Evolutionary conservation across 1,140 invertebrate genomes (phyloP), one percentile per base, ranked within the genome.

Genomic region (Drosophila sturtevanti): DNA sequence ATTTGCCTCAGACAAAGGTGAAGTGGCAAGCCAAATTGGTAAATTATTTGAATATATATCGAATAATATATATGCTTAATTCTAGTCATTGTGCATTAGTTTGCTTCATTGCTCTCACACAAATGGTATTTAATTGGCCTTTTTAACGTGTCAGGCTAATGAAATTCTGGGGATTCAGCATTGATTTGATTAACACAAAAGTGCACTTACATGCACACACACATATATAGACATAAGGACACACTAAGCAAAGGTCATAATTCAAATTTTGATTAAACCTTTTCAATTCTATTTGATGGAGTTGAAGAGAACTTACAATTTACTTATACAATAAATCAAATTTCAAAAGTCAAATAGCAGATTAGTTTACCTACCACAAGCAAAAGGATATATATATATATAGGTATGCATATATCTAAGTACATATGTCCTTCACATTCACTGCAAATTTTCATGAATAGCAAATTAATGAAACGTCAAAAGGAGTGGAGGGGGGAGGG

Each of bases 381-480:
- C 27, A 6, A 3, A 31, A 31, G 27, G 27, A 31, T 31, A 31
- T 24, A 24, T 24, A 4, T 24, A n/a, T n/a, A n/a, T n/a, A n/a
- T n/a, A n/a, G n/a, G n/a, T n/a, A n/a, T n/a, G n/a, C n/a, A 31
- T 31, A 31, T 24, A 24, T 24, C 2, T 24, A 31, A 31, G 27
- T 4, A 31, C 7, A 31, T 24, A 24, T 24, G 24, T 24, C 10
- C 12, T 11, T 35, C 31, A 6, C 24, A 24, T 24, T 24, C 24
- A 24, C 4, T 24, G 5, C 0, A 31, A 31, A 1, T 48, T 21
- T 48, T 48, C 10, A 48, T 48, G 41, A 48, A 48, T 48, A 48
- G 41, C 41, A 16, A 48, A 48, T 48, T 48, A 48, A 48, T 48
- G 41, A 48, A 48, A 11, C 11, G 41, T 31, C n/a, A n/a, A n/a